phyloP scores from a whole-genome alignment of 1,140 invertebrate species.

The Pteromalus puparum region DNA sequence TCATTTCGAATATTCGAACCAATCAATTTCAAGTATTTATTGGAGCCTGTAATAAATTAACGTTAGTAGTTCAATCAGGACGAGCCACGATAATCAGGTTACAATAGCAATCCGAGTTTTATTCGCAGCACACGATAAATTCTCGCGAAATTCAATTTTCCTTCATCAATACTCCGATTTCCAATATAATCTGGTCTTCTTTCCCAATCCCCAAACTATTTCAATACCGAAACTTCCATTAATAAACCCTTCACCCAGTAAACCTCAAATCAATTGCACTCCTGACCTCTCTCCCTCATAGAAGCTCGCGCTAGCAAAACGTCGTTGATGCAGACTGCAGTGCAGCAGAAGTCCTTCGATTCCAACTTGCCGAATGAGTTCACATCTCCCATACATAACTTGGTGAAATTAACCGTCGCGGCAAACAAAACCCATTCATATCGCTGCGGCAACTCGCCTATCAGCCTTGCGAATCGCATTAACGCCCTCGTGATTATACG shows the following conservation, averaged over 20 bases:
- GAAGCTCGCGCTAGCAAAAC: background rate
- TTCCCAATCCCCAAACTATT: background rate
- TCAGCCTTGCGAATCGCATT: constrained; percentile 31
- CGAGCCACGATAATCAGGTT: too few relatives aligned
- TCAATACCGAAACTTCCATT: background rate
- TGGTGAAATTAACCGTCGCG: constrained; percentile 16
- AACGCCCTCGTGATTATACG: constrained; percentile 25
- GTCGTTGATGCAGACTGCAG: background rate
- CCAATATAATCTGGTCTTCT: too few relatives aligned
- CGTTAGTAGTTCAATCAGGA: too few relatives aligned
- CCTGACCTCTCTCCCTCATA: background rate
- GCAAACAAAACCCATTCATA: constrained; percentile 36
- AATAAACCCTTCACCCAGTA: background rate
- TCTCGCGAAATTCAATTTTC: too few relatives aligned
- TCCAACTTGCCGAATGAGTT: background rate
- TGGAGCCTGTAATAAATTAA: too few relatives aligned
- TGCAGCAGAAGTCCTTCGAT: background rate
- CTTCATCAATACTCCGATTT: too few relatives aligned
- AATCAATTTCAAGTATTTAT: too few relatives aligned
- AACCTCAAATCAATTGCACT: background rate
- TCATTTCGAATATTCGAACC: too few relatives aligned
- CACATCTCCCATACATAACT: background rate
- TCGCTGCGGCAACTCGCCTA: background rate
- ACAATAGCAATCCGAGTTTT: too few relatives aligned
- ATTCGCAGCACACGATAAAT: too few relatives aligned